Conservation (phyloP, 2,888 invertebrate genomes). For the Cremastinae sp. region DNA sequence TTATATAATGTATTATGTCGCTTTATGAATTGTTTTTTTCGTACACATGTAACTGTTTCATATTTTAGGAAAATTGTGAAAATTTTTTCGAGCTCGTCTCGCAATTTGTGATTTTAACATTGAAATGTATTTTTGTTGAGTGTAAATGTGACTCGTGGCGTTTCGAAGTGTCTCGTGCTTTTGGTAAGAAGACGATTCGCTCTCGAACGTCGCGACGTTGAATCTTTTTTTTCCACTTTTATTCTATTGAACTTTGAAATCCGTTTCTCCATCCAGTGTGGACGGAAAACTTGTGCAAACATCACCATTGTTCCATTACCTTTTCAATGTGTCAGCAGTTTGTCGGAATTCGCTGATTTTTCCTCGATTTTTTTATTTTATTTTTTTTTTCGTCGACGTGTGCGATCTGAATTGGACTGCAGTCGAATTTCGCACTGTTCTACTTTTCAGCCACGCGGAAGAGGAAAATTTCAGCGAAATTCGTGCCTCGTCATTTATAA, state of each 20-base stretch:
- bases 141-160: conserved; percentile 2
- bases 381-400: conserved; percentile 5
- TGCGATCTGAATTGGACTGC: conserved; percentile 13
- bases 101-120: not conserved
- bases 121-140: not conserved
- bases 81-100: not conserved
- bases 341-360: conserved; percentile 53
- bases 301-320: conserved; percentile 1
- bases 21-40: no score
- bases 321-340: conserved; percentile 19
- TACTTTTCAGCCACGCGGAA: conserved; percentile 16
- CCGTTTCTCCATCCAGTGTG: not conserved
- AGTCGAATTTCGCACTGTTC: conserved; percentile 17
- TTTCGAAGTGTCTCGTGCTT: conserved; percentile 28
- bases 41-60: no score
- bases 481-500: conserved; percentile 7
- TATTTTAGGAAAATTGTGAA: no score
- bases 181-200: conserved; percentile 50
- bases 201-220: conserved; percentile 10
- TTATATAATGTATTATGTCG: no score
- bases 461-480: conserved; percentile 7
- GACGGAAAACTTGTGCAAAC: conserved; percentile 3
- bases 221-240: conserved; percentile 15
- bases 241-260: conserved; percentile 40
- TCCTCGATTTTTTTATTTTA: conserved; percentile 27